A percentile compares a stretch with the other conserved stretches of the same genome.
Conservation (phyloP, 92 coral and sea anemone genomes). For the Anthopleura xanthogrammica region DNA sequence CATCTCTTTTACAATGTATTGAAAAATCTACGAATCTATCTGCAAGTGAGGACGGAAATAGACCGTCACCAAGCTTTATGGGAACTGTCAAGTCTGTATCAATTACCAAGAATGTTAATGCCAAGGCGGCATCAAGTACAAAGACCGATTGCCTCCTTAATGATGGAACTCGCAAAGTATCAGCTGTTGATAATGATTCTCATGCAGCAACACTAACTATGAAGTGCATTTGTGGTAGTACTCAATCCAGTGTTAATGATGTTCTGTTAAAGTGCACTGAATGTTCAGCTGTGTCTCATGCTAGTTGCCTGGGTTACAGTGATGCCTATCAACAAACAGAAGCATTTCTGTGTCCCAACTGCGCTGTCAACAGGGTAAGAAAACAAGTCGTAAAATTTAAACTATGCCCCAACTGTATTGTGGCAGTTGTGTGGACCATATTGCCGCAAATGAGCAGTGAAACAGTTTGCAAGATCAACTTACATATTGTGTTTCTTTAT, state of each 20-base stretch:
- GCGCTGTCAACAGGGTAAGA: conserved; percentile 57
- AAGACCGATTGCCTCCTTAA: neutral
- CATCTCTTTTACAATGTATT: neutral
- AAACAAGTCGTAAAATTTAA: neutral
- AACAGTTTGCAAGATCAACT: no score
- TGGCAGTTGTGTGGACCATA: no score
- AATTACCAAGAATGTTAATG: neutral
- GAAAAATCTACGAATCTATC: neutral
- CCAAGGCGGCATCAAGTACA: neutral
- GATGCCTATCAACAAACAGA: neutral
- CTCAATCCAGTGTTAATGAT: conserved; percentile 25
- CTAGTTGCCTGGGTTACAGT: conserved; percentile 53
- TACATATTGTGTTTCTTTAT: neutral
- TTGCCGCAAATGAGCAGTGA: no score
- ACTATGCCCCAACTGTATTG: no score
- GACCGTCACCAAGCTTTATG: neutral
- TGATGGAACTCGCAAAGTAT: neutral
- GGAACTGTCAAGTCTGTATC: neutral
- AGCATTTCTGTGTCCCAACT: conserved; percentile 50
- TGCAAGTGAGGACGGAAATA: neutral
- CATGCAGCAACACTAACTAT: neutral
- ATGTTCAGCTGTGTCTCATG: conserved; percentile 67
- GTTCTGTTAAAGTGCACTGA: conserved; percentile 54
- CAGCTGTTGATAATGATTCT: neutral
- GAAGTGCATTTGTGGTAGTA: conserved; percentile 74